Percentiles rank a stretch among this genome's conserved stretches.
Conservation (phyloP, 2,888 invertebrate species). For the Rhaphigaster nebulosa region DNA sequence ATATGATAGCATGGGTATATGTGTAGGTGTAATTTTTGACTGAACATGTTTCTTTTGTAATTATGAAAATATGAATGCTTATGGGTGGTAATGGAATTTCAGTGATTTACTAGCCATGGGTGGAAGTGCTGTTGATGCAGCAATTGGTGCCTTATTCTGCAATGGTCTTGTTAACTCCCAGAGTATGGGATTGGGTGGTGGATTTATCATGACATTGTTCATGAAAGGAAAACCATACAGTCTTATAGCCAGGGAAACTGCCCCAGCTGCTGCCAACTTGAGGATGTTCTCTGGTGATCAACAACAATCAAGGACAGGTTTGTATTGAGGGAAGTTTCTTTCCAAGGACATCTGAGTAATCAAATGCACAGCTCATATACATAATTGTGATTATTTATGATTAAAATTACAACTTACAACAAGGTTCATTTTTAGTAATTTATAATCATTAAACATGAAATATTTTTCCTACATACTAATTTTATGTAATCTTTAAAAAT, state of each 20-base stretch:
- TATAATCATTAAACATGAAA: not conserved
- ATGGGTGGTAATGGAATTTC: slow-evolving; percentile 53
- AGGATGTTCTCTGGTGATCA: slow-evolving; percentile 72
- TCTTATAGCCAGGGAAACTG: slow-evolving; percentile 82
- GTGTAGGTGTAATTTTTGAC: not conserved
- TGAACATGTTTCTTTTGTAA: not conserved
- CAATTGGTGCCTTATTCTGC: slow-evolving; percentile 69
- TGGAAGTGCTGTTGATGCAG: slow-evolving; percentile 70
- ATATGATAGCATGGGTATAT: not conserved
- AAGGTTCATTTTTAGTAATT: not conserved
- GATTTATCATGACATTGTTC: slow-evolving; percentile 85
- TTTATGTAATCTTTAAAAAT: no score
- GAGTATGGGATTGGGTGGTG: slow-evolving; percentile 76
- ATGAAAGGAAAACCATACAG: slow-evolving; percentile 74
- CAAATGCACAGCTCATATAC: not conserved
- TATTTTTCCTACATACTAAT: not conserved
- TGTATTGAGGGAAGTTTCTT: not conserved
- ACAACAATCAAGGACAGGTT: slow-evolving; percentile 61
- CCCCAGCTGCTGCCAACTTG: slow-evolving; percentile 75
- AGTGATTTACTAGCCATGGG: slow-evolving; percentile 67
- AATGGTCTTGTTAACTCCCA: slow-evolving; percentile 69
- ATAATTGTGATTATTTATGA: not conserved
- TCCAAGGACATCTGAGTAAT: slow-evolving; percentile 28
- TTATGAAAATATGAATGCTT: not conserved
- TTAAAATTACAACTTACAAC: not conserved